Evolutionary conservation across 2,888 invertebrate genomes (phyloP).

Genomic region (Mesorhabditis belari): DNA sequence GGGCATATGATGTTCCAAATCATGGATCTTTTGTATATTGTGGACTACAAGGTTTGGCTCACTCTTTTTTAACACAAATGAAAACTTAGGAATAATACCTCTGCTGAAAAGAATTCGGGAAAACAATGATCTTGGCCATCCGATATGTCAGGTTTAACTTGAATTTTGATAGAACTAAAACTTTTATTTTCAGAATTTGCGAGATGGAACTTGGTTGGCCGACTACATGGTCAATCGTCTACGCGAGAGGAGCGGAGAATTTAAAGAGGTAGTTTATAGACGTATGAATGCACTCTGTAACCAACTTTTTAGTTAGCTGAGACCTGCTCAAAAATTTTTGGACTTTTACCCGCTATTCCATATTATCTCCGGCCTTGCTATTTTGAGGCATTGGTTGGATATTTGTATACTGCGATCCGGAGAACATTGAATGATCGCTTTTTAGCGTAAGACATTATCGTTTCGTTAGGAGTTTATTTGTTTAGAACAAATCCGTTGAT

Average conservation of each 20-base stretch:
- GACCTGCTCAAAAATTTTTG: constrained; percentile 53
- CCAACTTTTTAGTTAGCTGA: constrained; percentile 5
- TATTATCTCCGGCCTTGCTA: constrained; percentile 74
- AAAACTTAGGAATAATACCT: constrained; percentile 66
- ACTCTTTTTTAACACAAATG: not conserved
- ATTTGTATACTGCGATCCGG: constrained; percentile 29
- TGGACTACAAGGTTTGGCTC: constrained; percentile 72
- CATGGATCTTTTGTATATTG: constrained; percentile 79
- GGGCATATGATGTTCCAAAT: constrained; percentile 80
- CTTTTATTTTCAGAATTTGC: constrained; percentile 66
- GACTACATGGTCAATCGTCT: constrained; percentile 72
- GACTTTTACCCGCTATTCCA: constrained; percentile 70
- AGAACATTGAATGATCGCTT: constrained; percentile 27
- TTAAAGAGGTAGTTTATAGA: not conserved
- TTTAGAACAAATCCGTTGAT: not conserved
- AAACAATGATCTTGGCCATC: constrained; percentile 86
- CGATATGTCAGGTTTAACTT: constrained; percentile 66
- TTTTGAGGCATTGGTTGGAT: constrained; percentile 72
- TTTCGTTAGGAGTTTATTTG: not conserved
- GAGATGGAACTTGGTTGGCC: constrained; percentile 89
- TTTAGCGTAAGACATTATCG: too few species aligned
- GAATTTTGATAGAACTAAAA: not conserved
- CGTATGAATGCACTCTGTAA: not conserved
- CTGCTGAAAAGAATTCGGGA: constrained; percentile 70
- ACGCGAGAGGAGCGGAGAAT: constrained; percentile 7